Base-by-base conservation (phyloP, 2,113 vertebrate species). In the Tupaia tana region DNA sequence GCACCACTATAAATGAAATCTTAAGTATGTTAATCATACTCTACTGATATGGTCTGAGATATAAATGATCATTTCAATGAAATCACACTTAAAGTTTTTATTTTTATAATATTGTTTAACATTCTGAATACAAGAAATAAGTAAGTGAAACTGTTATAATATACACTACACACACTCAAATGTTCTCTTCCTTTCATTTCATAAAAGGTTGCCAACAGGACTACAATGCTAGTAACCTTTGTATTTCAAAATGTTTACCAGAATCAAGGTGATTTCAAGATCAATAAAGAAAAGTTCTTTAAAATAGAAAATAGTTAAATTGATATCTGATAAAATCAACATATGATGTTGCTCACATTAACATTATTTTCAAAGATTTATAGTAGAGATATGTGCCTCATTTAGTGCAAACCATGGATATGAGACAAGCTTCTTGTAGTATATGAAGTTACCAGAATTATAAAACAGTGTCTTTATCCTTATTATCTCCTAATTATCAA, bases 51-150 rank as follows among this genome's bases (percentile, higher is more conserved):
- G 27, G 20, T 79, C n/a, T 92, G 70, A 82, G 75, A 93, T 18
- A 77, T 7, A 67, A 80, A 70, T 31, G 90, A 77, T 66, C 27
- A 73, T 70, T 67, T 81, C 67, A 69, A 75, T 81, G 18, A 77
- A 88, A 4, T 6, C 61, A 92, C 13, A 88, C 29, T 89, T 67
- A 79, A 84, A 94, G 70, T 13, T 9, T 90, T 80, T 78, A 66
- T 64, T 96, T 95, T 85, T 74, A 86, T 27, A 77, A 92, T 58
- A 61, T 31, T 16, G 7, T 73, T 22, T 52, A 91, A 77, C 22
- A 73, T 22, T 67, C 25, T 63, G 86, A 86, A 70, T 77, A 82
- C 12, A 90, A 34, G 52, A 82, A 71, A 77, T 79, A 73, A 56
- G 31, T 73, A 80, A 91, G 73, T 54, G 19, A 79, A 61, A 64